Evolutionary conservation across 2,797 vertebrate species (phyloP).

Genomic region (Staurois parvus): DNA sequence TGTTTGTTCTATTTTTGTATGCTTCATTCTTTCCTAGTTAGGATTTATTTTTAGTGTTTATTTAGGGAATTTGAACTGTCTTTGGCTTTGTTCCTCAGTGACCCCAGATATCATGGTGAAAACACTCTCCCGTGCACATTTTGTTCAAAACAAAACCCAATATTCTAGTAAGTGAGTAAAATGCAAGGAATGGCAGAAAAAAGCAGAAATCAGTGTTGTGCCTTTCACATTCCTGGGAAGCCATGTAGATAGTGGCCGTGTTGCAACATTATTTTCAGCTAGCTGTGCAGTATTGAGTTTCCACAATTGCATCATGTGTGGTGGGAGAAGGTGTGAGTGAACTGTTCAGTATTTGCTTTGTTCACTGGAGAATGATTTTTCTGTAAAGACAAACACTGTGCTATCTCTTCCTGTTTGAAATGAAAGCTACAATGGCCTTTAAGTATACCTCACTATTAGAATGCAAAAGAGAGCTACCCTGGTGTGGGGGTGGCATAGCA

Average conservation of each 20-base stretch:
- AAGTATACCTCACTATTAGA: too few relatives aligned
- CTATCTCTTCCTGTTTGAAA: too few relatives aligned
- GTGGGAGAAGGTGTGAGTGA: conserved; percentile 12
- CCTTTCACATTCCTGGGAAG: neutral
- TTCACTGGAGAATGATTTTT: too few relatives aligned
- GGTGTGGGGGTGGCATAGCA: too few relatives aligned
- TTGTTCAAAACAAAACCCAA: neutral
- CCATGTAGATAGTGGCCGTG: neutral
- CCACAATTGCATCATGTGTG: conserved; percentile 16
- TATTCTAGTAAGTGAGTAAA: neutral
- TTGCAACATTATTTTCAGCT: conserved; percentile 17
- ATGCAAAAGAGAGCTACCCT: too few relatives aligned
- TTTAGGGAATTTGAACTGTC: neutral
- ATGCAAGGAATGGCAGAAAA: conserved; percentile 1
- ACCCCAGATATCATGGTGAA: conserved; percentile 10
- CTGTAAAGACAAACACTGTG: too few relatives aligned
- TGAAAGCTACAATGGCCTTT: too few relatives aligned
- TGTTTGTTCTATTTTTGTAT: conserved; percentile 10
- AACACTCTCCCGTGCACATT: conserved; percentile 27
- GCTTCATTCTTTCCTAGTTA: conserved; percentile 10
- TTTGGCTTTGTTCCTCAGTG: neutral
- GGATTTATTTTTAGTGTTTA: conserved; percentile 18
- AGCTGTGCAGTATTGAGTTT: neutral
- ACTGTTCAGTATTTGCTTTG: neutral
- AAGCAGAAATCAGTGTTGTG: neutral